These are phyloP conservation scores for Amazona ochrocephala DNA, from an alignment of 2,797 vertebrate species.

Conservation along the genomic window DNA sequence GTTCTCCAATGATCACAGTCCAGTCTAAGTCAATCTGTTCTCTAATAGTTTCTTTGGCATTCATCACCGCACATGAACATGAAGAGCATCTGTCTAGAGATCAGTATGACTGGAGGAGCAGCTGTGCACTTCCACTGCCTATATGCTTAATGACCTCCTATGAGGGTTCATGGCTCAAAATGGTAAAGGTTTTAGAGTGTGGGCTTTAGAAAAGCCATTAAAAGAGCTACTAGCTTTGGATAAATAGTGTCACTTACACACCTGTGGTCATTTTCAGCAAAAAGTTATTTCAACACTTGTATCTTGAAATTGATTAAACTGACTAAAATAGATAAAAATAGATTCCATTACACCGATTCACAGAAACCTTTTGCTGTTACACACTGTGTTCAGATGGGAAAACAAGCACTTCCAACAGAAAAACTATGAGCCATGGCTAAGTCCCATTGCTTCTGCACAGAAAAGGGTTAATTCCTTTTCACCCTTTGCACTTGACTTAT, in stretches of 20 bases:
- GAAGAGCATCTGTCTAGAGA: constrained; percentile 54
- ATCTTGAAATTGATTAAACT: neutral
- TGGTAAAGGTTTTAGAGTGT: neutral
- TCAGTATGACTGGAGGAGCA: constrained; percentile 25
- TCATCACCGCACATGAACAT: constrained; percentile 27
- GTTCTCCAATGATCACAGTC: constrained; percentile 16
- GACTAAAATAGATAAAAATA: neutral
- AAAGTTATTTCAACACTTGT: neutral
- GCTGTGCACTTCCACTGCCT: constrained; percentile 15
- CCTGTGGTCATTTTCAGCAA: neutral
- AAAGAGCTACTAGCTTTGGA: neutral
- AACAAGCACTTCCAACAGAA: neutral
- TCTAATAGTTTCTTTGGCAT: constrained; percentile 56
- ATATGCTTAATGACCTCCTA: constrained; percentile 49
- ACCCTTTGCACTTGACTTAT: neutral
- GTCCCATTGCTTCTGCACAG: neutral
- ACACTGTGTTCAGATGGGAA: neutral
- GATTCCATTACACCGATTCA: neutral
- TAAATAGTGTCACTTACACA: neutral
- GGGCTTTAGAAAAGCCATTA: neutral
- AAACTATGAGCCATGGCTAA: neutral
- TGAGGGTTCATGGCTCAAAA: constrained; percentile 15
- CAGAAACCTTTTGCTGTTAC: neutral
- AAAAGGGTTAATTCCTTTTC: neutral
- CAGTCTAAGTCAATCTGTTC: constrained; percentile 53